A percentile compares a stretch with the other conserved stretches of the same genome.
Conservation (phyloP, 1,140 invertebrate species). For the Pomacea maculata region DNA sequence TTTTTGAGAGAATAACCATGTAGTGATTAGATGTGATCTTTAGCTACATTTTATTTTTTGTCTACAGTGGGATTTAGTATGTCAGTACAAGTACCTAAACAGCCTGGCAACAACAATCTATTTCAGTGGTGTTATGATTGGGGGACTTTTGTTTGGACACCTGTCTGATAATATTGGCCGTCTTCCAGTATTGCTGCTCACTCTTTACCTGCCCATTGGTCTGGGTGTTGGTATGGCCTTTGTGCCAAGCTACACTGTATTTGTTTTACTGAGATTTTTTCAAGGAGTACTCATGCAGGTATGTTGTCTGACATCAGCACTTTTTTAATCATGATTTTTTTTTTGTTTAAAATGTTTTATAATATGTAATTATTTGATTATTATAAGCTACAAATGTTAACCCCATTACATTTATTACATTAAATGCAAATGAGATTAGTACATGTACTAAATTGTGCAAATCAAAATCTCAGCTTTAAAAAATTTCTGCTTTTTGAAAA, state of each 20-base stretch:
- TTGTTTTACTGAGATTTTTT: conserved; percentile 49
- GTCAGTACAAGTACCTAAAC: conserved; percentile 73
- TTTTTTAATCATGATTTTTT: no score
- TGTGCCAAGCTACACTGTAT: conserved; percentile 38
- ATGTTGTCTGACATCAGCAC: conserved; percentile 15
- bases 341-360: no score
- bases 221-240: conserved; percentile 69
- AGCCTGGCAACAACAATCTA: conserved; percentile 81
- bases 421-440: no score
- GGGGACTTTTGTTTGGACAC: conserved; percentile 81
- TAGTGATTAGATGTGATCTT: no score
- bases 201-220: conserved; percentile 67
- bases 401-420: no score
- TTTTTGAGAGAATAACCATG: no score
- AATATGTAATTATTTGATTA: no score
- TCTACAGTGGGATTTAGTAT: conserved; percentile 83
- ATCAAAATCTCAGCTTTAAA: no score
- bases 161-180: conserved; percentile 73
- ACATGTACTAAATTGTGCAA: no score
- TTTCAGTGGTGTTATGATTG: conserved; percentile 80
- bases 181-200: conserved; percentile 73
- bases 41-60: conserved; percentile 12
- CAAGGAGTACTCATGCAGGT: conserved; percentile 56
- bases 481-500: no score
- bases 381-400: no score